Percentiles rank a stretch among this genome's conserved stretches.
Evolutionary conservation across 1,140 invertebrate species (phyloP).

Genomic region (Mercenaria mercenaria): DNA sequence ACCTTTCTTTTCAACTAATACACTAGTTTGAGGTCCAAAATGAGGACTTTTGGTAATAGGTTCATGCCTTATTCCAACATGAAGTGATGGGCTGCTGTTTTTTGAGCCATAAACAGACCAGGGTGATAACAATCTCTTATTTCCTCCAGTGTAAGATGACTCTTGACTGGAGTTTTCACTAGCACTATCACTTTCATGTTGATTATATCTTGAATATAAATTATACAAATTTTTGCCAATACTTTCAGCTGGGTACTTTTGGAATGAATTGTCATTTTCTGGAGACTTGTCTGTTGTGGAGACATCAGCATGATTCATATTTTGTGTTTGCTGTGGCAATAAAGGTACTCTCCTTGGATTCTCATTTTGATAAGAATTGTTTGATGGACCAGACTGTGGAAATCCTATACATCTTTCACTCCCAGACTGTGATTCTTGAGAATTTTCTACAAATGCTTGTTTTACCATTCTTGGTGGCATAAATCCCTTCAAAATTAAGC

Average conservation of each 20-base stretch:
- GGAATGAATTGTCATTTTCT: not conserved
- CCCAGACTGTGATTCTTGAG: not conserved
- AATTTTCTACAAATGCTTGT: conserved; percentile 23
- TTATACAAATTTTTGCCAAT: conserved; percentile 21
- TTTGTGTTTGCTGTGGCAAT: not conserved
- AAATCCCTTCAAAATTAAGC: conserved; percentile 73
- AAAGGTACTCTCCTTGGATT: not conserved
- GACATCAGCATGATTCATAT: not conserved
- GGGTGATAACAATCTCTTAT: conserved; percentile 18
- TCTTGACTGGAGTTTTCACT: conserved; percentile 38
- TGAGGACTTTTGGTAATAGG: not conserved
- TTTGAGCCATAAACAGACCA: conserved; percentile 60
- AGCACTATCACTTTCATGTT: not conserved
- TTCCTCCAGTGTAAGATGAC: not conserved
- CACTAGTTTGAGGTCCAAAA: not conserved
- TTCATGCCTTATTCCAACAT: not conserved
- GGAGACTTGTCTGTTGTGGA: not conserved
- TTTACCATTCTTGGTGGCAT: conserved; percentile 75
- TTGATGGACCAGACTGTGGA: not conserved
- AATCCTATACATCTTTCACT: not conserved
- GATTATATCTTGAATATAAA: conserved; percentile 25
- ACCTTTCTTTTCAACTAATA: not conserved
- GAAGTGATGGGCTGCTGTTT: conserved; percentile 39
- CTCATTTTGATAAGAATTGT: not conserved
- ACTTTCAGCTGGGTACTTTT: not conserved